These are phyloP conservation scores for Caenorhabditis latens DNA, from an alignment of 1,140 invertebrate species.

Conservation along the genomic window DNA sequence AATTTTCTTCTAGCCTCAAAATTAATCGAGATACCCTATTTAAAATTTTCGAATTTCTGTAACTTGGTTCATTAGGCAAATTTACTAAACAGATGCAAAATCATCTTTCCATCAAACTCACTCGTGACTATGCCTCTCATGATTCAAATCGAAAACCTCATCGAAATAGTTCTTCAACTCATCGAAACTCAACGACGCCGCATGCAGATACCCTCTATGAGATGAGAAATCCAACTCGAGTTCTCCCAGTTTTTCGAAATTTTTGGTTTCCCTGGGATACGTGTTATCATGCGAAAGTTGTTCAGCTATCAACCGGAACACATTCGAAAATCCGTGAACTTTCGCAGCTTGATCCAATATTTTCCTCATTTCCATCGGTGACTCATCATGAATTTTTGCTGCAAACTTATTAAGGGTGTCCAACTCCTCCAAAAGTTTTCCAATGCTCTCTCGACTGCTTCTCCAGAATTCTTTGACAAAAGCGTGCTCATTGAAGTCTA, in stretches of 20 bases:
- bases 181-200: neutral
- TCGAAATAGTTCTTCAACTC: constrained; percentile 1
- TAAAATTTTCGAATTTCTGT: no score
- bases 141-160: constrained; percentile 4
- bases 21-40: no score
- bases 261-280: neutral
- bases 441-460: neutral
- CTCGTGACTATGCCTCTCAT: neutral
- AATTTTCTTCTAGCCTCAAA: no score
- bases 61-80: no score
- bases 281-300: neutral
- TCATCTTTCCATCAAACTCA: neutral
- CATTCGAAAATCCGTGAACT: neutral
- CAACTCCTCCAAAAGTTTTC: neutral
- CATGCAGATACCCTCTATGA: neutral
- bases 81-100: no score
- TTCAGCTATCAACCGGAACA: neutral
- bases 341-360: neutral
- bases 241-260: neutral
- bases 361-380: neutral
- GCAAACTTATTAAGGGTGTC: neutral
- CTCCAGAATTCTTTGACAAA: constrained; percentile 10
- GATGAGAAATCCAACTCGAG: neutral
- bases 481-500: neutral
- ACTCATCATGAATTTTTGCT: neutral